A percentile compares a stretch with the other conserved stretches of the same genome.
These are phyloP conservation scores for Apis dorsata DNA, from an alignment of 1,140 invertebrate species.

Conservation along the genomic window DNA sequence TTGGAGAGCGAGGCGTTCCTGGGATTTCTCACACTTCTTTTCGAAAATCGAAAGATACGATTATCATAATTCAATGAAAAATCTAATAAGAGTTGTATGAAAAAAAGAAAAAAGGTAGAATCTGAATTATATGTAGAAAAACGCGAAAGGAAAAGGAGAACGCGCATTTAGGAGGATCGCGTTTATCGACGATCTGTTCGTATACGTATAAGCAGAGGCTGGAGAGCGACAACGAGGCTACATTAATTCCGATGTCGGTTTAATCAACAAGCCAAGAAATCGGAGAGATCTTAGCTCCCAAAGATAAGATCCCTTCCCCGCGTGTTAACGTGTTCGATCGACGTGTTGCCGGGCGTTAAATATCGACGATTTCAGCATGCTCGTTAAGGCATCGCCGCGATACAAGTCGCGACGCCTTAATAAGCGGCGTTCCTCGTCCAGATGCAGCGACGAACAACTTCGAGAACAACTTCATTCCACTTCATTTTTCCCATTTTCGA, in stretches of 20 bases:
- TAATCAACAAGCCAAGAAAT: slow-evolving; percentile 36
- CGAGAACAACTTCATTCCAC: slow-evolving; percentile 8
- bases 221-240: slow-evolving; percentile 7
- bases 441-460: background rate
- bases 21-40: too few relatives aligned
- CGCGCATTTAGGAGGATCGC: slow-evolving; percentile 8
- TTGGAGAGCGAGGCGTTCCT: too few relatives aligned
- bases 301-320: slow-evolving; percentile 42
- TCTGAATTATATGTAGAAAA: too few relatives aligned
- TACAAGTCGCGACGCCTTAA: slow-evolving; percentile 22
- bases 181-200: slow-evolving; percentile 29
- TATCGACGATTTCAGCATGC: slow-evolving; percentile 20
- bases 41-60: too few relatives aligned
- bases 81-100: too few relatives aligned
- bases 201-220: background rate
- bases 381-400: slow-evolving; percentile 30
- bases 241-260: slow-evolving; percentile 33
- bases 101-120: too few relatives aligned
- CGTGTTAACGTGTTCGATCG: background rate
- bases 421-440: background rate
- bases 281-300: background rate
- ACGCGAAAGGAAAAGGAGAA: background rate
- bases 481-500: background rate
- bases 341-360: slow-evolving; percentile 19
- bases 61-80: too few relatives aligned